Base-by-base conservation (phyloP, 2,113 vertebrate species). In the Oryzias curvinotus region DNA sequence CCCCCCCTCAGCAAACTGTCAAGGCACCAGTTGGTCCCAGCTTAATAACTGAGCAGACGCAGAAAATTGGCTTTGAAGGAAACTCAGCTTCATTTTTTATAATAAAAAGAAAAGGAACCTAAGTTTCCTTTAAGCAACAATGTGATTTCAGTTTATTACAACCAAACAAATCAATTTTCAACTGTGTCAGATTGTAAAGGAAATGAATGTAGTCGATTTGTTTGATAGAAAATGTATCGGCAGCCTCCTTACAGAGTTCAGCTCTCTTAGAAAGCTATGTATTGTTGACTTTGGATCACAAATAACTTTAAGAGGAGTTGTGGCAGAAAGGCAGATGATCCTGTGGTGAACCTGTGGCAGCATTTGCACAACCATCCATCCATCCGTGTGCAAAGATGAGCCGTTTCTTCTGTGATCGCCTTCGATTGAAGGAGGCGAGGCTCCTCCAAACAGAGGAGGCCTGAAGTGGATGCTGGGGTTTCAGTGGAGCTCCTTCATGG, bases 1-100 rank as follows among this genome's bases (percentile, higher is more conserved):
- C 77, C 50, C 7, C 62, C 26, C 72, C 42, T 45, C 30, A 68
- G 21, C 49, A 51, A 45, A 53, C 49, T 17, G 30, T 57, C 65
- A 25, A 25, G 68, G 62, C 54, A 71, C 57, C 68, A 79, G 68
- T 81, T 73, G 68, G 74, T 63, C 53, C 18, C 18, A 26, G 60
- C 73, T 73, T 63, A 72, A 73, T 68, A 70, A 53, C 42, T 63
- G 30, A 76, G 64, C 26, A 1, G 68, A 71, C 68, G 75, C 58
- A 71, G 63, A 62, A 68, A 36, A 66, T 75, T 69, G 23, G 46
- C 58, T 25, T 71, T 68, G 42, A 62, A n/a, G 47, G 72, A 57
- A 7, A 66, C 58, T 75, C 52, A 52, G 59, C 1, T 36, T 36
- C 36, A 36, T 28, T 28, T 28, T 28, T 36, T 36, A 36, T 10